Percentiles rank a stretch among this genome's conserved stretches.
Conservation (phyloP, 2,888 invertebrate species). For the Chironomus tentans region DNA sequence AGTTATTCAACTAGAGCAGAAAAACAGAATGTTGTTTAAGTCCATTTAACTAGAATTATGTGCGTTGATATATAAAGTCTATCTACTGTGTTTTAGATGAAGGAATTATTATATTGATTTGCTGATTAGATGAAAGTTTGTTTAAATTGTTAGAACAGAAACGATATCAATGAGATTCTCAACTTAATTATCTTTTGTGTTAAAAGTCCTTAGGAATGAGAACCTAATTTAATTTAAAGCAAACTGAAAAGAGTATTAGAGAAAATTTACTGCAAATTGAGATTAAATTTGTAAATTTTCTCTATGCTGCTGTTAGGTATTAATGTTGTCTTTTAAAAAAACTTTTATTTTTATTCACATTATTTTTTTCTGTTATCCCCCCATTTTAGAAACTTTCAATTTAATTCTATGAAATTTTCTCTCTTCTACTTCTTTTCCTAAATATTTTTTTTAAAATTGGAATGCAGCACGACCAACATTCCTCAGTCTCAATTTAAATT, state of each 20-base stretch:
- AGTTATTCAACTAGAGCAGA: no score
- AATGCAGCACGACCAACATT: slow-evolving; percentile 90
- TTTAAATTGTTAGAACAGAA: not conserved
- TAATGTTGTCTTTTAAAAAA: not conserved
- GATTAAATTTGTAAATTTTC: no score
- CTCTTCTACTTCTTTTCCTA: not conserved
- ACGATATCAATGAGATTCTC: no score
- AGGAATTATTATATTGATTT: not conserved
- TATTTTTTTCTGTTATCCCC: not conserved
- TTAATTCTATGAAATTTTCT: no score
- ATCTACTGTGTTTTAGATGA: not conserved
- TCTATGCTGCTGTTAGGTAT: no score
- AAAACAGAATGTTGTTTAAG: no score
- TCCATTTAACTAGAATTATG: not conserved
- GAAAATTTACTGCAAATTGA: no score
- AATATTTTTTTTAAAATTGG: not conserved
- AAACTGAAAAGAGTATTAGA: no score
- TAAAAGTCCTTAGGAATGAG: no score
- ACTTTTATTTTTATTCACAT: not conserved
- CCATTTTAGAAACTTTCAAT: no score
- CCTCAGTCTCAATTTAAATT: slow-evolving; percentile 93
- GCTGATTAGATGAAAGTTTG: not conserved
- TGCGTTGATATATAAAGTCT: not conserved
- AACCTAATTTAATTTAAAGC: no score
- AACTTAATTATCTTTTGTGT: no score